Base-by-base conservation (phyloP, 2,113 vertebrate genomes). In the Garra rufa region DNA sequence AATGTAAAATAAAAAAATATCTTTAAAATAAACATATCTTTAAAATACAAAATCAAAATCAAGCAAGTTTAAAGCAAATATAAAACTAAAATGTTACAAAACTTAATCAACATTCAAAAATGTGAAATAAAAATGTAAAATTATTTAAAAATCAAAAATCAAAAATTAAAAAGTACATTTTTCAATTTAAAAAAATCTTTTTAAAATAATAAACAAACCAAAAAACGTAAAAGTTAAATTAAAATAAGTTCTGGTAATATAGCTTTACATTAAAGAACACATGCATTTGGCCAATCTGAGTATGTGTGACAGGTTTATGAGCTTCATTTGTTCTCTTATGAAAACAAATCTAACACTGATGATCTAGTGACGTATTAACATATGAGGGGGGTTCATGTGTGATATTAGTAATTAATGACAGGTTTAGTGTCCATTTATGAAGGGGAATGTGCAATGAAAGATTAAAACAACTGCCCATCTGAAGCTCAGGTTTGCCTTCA, bases 271-370 rank as follows among this genome's bases (percentile, higher is more conserved):
- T 55, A 9, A 67, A 24, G 9, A 28, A 85, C 19, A 6, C 63
- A 79, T 85, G 83, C 83, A 34, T 57, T 38, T 78, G 41, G 41
- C 26, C 13, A 52, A 24, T 61, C 61, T 1, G 9, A 17, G 3
- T 10, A 69, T 69, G 28, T 24, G 41, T n/a, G 52, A 55, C 19
- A 21, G 52, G 52, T 28, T 75, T 8, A 74, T 74, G 71, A 50
- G 14, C 13, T 19, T n/a, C 44, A 67, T 38, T 55, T 70, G 61
- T 83, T 83, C 43, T 52, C 41, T 46, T 24, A 5, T 17, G 63
- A 85, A 79, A 79, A 79, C 76, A 84, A 78, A 84, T 9, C 75
- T 17, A 52, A 24, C 30, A 59, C 61, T 24, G 28, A 61, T 44
- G n/a, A 1, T 24, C 50, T 26, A 30, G 15, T 38, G 19, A 21